Base-by-base conservation (phyloP, 2,113 vertebrate species). In the Gallinago media region DNA sequence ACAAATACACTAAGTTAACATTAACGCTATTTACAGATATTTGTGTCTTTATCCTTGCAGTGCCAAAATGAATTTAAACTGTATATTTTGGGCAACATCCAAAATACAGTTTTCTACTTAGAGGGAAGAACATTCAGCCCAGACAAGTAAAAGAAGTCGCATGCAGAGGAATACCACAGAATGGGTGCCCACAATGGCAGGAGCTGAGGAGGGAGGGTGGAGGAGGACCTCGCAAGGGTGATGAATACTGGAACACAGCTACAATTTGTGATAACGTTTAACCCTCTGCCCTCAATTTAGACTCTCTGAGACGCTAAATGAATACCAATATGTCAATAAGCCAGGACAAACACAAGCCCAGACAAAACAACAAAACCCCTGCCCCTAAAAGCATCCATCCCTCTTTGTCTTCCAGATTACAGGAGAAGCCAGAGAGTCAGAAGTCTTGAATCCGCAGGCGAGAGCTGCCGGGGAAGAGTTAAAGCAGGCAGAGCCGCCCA, bases 181-280 rank as follows among this genome's bases (percentile, higher is more conserved):
- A 75, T 55, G 36, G 73, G 78, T 4, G 32, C 49, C 12, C 40
- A 32, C 14, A 36, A 10, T 2, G 1, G 79, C 71, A 72, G 71
- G 40, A 67, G 62, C 31, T 27, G 71, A 32, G 40, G 36, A 65
- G 58, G 78, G 85, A 71, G 71, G 70, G 47, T 12, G n/a, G 52
- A 70, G 70, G 38, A 85, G 38, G 61, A 88, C 71, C 88, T 89
- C 16, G 0, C 27, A 80, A 94, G 85, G 84, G 78, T 96, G 94
- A 97, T 96, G 93, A 93, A 97, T 96, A 95, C 90, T 94, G 73
- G 78, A 94, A 96, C 95, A 97, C 90, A 92, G 95, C 93, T 93
- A 95, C 95, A 92, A 96, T 94, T 91, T 97, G 96, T 96, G 95
- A 90, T 95, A 96, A 96, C 96, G 92, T 97, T 97, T 98, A 97